Percentiles rank a stretch among this genome's conserved stretches.
These are phyloP conservation scores for Oscheius sp. DNA, from an alignment of 2,888 invertebrate genomes.

Conservation along the genomic window DNA sequence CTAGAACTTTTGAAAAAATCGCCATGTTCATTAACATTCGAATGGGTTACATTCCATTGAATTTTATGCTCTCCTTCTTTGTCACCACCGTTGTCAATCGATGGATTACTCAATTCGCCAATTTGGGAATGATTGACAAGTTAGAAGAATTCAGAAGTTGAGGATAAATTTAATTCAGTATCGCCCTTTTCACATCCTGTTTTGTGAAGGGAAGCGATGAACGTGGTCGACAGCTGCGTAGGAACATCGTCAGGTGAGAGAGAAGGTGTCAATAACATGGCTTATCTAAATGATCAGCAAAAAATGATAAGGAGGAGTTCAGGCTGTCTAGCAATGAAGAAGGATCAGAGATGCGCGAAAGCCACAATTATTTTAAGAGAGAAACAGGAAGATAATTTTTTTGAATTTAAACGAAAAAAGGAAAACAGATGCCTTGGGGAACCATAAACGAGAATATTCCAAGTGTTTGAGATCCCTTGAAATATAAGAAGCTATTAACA, in stretches of 20 bases:
- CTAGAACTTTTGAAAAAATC: slow-evolving; percentile 51
- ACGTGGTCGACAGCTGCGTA: slow-evolving; percentile 44
- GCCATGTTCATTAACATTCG: slow-evolving; percentile 49
- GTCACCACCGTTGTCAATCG: slow-evolving; percentile 58
- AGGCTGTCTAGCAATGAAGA: background rate
- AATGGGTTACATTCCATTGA: slow-evolving; percentile 52
- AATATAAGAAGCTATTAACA: no score
- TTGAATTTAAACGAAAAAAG: no score
- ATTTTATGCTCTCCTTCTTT: slow-evolving; percentile 60
- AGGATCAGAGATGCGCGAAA: background rate
- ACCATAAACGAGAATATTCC: no score
- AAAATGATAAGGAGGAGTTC: background rate
- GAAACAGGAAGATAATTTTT: no score
- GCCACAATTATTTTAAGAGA: background rate
- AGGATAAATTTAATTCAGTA: slow-evolving; percentile 33
- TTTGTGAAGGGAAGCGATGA: slow-evolving; percentile 56
- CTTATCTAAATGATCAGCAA: background rate
- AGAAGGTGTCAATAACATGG: background rate
- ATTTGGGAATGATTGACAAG: slow-evolving; percentile 55
- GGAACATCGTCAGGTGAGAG: slow-evolving; percentile 58
- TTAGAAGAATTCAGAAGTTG: background rate
- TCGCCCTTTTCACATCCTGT: slow-evolving; percentile 54
- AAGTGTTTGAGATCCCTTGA: no score
- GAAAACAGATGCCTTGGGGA: no score
- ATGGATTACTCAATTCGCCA: slow-evolving; percentile 48